phyloP scores from a whole-genome alignment of 2,113 vertebrate species.

The Bambusicola thoracicus region DNA sequence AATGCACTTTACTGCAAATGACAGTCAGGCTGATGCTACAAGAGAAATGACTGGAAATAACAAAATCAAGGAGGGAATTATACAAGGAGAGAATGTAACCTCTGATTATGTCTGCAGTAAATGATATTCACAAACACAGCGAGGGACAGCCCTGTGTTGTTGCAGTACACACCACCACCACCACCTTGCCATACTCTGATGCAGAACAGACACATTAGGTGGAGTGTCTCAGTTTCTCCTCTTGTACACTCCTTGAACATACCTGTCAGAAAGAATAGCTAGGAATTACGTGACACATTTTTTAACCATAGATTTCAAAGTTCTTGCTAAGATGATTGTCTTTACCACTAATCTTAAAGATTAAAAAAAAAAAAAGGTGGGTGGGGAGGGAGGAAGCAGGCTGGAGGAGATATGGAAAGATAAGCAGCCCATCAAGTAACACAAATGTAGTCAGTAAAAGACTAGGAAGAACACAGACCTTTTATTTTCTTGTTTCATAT shows the following conservation, averaged over 20 bases:
- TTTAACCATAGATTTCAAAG: not conserved
- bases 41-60: not conserved
- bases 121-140: not conserved
- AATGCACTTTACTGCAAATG: not conserved
- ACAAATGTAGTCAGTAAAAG: not conserved
- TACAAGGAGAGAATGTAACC: not conserved
- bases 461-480: not conserved
- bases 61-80: not conserved
- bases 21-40: not conserved
- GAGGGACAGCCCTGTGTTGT: fast-evolving
- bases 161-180: not conserved
- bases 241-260: not conserved
- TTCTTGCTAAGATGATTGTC: not conserved
- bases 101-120: not conserved
- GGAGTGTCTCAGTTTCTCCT: not conserved
- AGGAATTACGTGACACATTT: not conserved
- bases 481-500: not conserved
- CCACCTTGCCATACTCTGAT: not conserved
- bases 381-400: too few species aligned
- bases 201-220: not conserved
- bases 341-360: not conserved
- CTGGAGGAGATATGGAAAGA: not conserved
- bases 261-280: not conserved
- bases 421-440: not conserved
- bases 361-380: not conserved